Evolutionary conservation across 2,797 vertebrate genomes (phyloP).

Genomic region (Enteromius trimaculatus): DNA sequence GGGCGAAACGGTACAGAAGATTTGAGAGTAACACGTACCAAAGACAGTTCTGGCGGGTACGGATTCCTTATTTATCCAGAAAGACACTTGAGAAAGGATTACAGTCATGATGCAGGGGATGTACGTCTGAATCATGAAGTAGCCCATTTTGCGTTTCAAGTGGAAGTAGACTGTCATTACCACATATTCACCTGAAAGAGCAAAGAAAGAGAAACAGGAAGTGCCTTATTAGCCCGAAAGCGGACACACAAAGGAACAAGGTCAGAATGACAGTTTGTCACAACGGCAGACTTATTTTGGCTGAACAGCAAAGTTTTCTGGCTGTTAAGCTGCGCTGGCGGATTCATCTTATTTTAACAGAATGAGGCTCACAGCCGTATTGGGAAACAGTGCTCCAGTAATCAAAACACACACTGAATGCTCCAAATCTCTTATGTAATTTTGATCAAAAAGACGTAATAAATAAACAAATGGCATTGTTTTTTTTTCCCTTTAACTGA

Average conservation of each 20-base stretch:
- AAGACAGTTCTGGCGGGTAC: conserved; percentile 98
- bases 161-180: conserved; percentile 99
- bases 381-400: neutral
- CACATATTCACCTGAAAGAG: conserved; percentile 91
- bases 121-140: conserved; percentile 99
- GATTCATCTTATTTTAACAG: conserved; percentile 41
- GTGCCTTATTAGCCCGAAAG: conserved; percentile 37
- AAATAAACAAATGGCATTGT: conserved; percentile 20
- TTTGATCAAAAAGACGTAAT: conserved; percentile 19
- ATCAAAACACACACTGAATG: conserved; percentile 7
- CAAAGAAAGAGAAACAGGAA: conserved; percentile 36
- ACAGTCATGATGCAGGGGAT: conserved; percentile 99
- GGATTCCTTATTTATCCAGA: conserved; percentile 99
- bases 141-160: conserved; percentile 97
- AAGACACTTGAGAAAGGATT: conserved; percentile 99
- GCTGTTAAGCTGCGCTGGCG: conserved; percentile 35
- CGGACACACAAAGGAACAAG: conserved; percentile 8
- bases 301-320: conserved; percentile 25
- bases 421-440: conserved; percentile 30
- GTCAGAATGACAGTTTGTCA: conserved; percentile 47
- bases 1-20: conserved; percentile 58
- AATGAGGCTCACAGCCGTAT: conserved; percentile 30
- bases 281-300: conserved; percentile 26
- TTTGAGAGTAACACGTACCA: conserved; percentile 81
- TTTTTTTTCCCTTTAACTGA: neutral